A percentile compares a stretch with the other conserved stretches of the same genome.
Evolutionary conservation across 2,888 invertebrate genomes (phyloP).

Genomic region (Drosophila villosipedis): DNA sequence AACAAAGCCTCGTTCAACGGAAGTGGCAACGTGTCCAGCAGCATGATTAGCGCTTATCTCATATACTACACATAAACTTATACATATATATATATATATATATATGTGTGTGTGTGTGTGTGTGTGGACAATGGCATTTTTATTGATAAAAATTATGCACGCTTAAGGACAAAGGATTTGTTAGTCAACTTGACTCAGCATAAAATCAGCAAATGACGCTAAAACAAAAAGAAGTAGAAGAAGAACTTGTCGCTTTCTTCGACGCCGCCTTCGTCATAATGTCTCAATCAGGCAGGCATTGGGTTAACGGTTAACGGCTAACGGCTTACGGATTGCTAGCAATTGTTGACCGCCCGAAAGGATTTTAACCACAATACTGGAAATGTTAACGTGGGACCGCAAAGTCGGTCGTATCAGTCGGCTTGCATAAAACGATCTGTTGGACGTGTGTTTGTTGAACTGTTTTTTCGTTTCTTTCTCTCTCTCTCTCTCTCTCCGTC

Average conservation of each 20-base stretch:
- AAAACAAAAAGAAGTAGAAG: conserved; percentile 42
- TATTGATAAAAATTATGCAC: conserved; percentile 80
- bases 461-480: conserved; percentile 30
- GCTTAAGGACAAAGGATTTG: conserved; percentile 60
- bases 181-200: conserved; percentile 79
- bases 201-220: conserved; percentile 49
- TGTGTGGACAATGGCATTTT: conserved; percentile 54
- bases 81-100: not conserved
- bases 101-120: conserved; percentile 28
- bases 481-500: not conserved
- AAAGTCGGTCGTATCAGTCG: conserved; percentile 41
- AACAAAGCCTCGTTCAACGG: conserved; percentile 55
- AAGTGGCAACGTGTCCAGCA: conserved; percentile 53
- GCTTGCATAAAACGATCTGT: conserved; percentile 59
- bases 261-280: conserved; percentile 63
- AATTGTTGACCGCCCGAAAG: conserved; percentile 62
- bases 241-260: conserved; percentile 26
- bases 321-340: conserved; percentile 29
- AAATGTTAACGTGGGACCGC: conserved; percentile 51
- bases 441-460: conserved; percentile 60
- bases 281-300: conserved; percentile 65
- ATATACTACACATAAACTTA: conserved; percentile 4
- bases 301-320: conserved; percentile 34
- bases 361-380: conserved; percentile 55
- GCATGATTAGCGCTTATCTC: conserved; percentile 56